A percentile compares a stretch with the other conserved stretches of the same genome.
phyloP scores from a whole-genome alignment of 2,888 invertebrate species.

The Luperina testacea region DNA sequence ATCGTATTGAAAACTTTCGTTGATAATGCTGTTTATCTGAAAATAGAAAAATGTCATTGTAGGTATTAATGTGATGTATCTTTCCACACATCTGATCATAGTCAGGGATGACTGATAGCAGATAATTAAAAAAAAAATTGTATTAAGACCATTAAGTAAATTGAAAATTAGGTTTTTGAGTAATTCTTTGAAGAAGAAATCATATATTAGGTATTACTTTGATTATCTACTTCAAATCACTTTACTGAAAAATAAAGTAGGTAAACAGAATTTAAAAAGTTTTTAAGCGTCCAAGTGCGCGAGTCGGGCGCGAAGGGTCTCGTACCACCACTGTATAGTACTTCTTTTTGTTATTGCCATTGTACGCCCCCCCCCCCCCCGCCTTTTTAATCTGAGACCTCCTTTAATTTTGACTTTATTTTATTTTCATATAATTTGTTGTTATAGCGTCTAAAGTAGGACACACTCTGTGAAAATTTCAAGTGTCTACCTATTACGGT shows the following conservation, averaged over 20 bases:
- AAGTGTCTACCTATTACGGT: not conserved
- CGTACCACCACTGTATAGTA: not conserved
- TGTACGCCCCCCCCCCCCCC: no score
- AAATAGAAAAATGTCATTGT: slow-evolving; percentile 23
- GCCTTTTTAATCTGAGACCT: no score
- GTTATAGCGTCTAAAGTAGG: not conserved
- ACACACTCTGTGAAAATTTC: not conserved
- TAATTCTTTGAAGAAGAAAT: not conserved
- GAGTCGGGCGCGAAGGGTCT: no score
- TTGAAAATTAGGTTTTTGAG: not conserved
- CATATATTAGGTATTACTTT: not conserved
- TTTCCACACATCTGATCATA: no score
- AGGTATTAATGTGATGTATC: not conserved
- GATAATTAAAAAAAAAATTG: no score
- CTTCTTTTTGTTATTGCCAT: not conserved
- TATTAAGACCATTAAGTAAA: no score
- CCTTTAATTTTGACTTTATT: no score
- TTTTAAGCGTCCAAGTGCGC: not conserved
- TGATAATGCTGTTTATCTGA: slow-evolving; percentile 52
- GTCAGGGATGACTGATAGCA: no score
- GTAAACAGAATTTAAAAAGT: not conserved
- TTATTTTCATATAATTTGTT: not conserved
- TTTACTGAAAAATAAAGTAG: not conserved
- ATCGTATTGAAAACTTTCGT: slow-evolving; percentile 24
- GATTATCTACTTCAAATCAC: not conserved